phyloP scores from a whole-genome alignment of 1,140 invertebrate species.

The Atopsyche davidsoni region DNA sequence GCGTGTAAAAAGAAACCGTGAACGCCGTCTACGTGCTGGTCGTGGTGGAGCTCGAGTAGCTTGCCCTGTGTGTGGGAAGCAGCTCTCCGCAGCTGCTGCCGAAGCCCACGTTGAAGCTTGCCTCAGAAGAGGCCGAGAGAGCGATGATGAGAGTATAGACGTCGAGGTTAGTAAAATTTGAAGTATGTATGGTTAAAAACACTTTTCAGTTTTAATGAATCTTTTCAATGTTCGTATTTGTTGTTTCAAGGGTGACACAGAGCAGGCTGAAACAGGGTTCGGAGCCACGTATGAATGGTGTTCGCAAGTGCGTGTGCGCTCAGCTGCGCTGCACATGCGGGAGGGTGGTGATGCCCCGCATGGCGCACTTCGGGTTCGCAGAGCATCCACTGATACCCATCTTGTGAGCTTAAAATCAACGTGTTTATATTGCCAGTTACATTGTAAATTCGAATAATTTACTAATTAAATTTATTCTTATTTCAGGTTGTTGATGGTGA shows the following conservation, averaged over 20 bases:
- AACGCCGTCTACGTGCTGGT: conserved; percentile 17
- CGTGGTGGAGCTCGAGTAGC: conserved; percentile 1
- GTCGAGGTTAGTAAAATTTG: conserved; percentile 36
- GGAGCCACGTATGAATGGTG: conserved; percentile 36
- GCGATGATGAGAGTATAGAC: conserved; percentile 43
- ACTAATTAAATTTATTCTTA: neutral
- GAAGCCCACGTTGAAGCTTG: conserved; percentile 32
- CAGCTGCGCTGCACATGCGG: conserved; percentile 35
- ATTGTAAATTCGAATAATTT: neutral
- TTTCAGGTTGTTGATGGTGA: conserved; percentile 53
- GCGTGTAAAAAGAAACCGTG: conserved; percentile 22
- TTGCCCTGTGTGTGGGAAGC: conserved; percentile 20
- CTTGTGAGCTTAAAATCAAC: conserved; percentile 35
- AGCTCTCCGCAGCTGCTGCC: conserved; percentile 22
- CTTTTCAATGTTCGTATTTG: neutral
- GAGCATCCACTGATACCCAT: conserved; percentile 39
- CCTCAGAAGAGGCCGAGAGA: conserved; percentile 31
- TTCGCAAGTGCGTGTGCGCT: conserved; percentile 41
- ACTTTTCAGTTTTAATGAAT: neutral
- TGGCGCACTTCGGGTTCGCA: conserved; percentile 32
- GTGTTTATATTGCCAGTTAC: too few species aligned
- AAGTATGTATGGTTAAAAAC: neutral
- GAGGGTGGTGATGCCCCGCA: conserved; percentile 27
- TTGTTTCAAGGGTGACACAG: conserved; percentile 4
- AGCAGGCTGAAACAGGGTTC: conserved; percentile 8